A percentile compares a stretch with the other conserved stretches of the same genome.
Conservation (phyloP, 1,140 invertebrate genomes). For the Drosophila ambigua region DNA sequence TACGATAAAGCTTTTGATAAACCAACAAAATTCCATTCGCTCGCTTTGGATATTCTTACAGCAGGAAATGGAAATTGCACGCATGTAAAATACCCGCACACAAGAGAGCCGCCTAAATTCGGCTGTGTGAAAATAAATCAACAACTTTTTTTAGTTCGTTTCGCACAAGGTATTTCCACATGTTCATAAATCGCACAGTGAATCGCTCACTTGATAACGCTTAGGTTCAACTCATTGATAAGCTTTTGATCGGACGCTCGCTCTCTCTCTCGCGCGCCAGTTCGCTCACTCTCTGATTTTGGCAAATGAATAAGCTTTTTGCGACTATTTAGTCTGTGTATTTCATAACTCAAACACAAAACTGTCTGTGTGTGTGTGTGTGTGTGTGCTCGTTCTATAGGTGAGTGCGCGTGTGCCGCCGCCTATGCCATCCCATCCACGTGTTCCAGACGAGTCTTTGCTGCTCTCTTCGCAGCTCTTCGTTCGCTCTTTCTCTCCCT, state of each 20-base stretch:
- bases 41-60: constrained; percentile 13
- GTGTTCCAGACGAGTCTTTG: constrained; percentile 33
- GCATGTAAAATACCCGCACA: not conserved
- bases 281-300: constrained; percentile 2
- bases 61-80: constrained; percentile 30
- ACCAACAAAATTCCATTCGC: not conserved
- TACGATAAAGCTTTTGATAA: constrained; percentile 24
- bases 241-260: constrained; percentile 18
- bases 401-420: constrained; percentile 35
- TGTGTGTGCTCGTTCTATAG: constrained; percentile 4
- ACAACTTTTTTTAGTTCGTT: constrained; percentile 11
- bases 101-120: too few relatives aligned
- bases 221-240: constrained; percentile 37
- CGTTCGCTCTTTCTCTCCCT: not conserved
- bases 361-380: not conserved
- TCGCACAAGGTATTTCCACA: constrained; percentile 3
- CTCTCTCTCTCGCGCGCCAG: not conserved
- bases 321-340: constrained; percentile 6
- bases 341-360: constrained; percentile 51
- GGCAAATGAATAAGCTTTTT: constrained; percentile 28
- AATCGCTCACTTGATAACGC: constrained; percentile 53
- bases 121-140: constrained; percentile 11
- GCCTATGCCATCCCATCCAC: constrained; percentile 34
- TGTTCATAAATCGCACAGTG: constrained; percentile 7
- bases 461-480: not conserved